A percentile compares a stretch with the other conserved stretches of the same genome.
Evolutionary conservation across 2,113 vertebrate species (phyloP).

Genomic region (Mirza zaza): DNA sequence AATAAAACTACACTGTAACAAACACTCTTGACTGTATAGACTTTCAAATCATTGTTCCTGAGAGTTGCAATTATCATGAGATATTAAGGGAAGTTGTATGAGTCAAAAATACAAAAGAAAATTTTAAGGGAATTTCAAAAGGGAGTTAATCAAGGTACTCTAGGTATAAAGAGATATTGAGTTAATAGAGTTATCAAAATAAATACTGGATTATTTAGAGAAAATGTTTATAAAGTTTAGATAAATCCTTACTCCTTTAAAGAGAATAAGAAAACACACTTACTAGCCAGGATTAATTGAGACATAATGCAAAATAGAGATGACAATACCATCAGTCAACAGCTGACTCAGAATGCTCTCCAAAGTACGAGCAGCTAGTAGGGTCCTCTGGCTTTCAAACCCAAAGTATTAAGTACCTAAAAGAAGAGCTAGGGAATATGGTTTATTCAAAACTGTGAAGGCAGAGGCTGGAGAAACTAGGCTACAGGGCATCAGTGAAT

Average conservation of each 20-base stretch:
- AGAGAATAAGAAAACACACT: background rate
- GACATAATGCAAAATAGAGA: background rate
- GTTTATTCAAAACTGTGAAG: background rate
- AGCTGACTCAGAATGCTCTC: background rate
- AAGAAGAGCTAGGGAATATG: background rate
- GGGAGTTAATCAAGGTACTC: background rate
- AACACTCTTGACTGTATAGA: background rate
- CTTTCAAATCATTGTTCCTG: background rate
- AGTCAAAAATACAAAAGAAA: constrained; percentile 37
- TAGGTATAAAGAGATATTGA: background rate
- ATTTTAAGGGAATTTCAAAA: constrained; percentile 18
- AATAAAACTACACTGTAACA: background rate
- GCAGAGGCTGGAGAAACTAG: background rate
- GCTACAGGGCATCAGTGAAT: background rate
- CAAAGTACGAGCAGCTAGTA: background rate
- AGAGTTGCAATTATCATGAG: background rate
- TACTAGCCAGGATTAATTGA: background rate
- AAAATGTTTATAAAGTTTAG: constrained; percentile 50
- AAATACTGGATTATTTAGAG: constrained; percentile 20
- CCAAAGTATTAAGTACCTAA: background rate
- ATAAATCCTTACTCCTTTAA: background rate
- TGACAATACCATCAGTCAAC: background rate
- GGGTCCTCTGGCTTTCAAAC: background rate
- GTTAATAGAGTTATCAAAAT: constrained; percentile 43
- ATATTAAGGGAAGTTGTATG: constrained; percentile 7